Base-by-base conservation (phyloP, 2,888 invertebrate species). In the Spilarctia lutea region DNA sequence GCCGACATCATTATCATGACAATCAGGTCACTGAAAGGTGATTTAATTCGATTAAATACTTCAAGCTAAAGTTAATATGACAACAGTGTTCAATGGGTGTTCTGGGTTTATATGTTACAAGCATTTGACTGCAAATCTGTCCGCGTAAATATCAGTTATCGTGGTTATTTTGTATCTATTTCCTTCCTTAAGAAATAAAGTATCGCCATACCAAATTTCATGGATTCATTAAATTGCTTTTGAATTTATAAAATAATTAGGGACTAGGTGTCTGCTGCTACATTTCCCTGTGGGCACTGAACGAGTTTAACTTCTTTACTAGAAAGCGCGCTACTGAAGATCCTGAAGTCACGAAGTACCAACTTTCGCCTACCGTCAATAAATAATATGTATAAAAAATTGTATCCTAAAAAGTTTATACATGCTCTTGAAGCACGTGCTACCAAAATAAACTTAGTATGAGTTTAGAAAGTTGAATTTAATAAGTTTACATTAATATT, bases 1-100 rank as follows among this genome's bases (percentile, higher is more conserved):
- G 80, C 80, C 76, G 77, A 85, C 77, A 80, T 85, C 83, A 89
- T 89, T 89, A 89, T 85, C 82, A 79, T 74, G 78, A 84, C 81
- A 87, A 85, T 85, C 83, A 81, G 82, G 82, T 80, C 80, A 79
- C 85, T 83, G 83, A 82, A 85, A 78, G 81, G 82, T 83, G 86
- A 86, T 88, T 86, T 83, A 83, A 86, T 60, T 86, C 79, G 81
- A 81, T 81, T 85, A 72, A 70, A 48, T 65, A 60, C 67, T 66
- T 82, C 77, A 68, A 73, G 67, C 39, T 68, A 48, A 71, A 73
- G 63, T 66, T n/a, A 72, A 66, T 48, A 20, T 39, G 11, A 27
- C 52, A 52, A 30, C 8, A 30, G 39, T 0, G 18, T 30, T 30
- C 18, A 30, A 30, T 63, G 39, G 18, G 18, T 70, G 39, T 60